Evolutionary conservation across 2,888 invertebrate genomes (phyloP).

Genomic region (Autographa pulchrina): DNA sequence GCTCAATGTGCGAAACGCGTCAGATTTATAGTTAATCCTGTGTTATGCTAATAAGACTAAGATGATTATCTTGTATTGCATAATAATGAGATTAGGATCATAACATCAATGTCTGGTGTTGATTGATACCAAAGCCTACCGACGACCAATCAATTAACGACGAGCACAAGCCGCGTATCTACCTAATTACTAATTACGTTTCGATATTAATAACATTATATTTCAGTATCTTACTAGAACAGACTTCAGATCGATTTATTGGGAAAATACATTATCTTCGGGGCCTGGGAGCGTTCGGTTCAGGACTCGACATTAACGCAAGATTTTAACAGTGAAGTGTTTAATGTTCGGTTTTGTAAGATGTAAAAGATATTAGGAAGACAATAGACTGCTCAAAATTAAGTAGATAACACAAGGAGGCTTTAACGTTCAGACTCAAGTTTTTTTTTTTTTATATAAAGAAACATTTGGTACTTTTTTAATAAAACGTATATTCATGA

Average conservation of each 20-base stretch:
- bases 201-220: conserved; percentile 37
- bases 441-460: neutral
- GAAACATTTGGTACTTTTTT: neutral
- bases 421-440: neutral
- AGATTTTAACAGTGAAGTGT: neutral
- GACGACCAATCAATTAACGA: conserved; percentile 54
- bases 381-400: neutral
- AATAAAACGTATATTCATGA: neutral
- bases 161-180: conserved; percentile 39
- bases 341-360: neutral
- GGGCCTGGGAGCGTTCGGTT: conserved; percentile 9
- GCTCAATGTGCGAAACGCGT: neutral
- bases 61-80: conserved; percentile 53
- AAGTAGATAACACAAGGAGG: neutral
- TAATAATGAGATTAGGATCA: conserved; percentile 58
- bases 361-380: neutral
- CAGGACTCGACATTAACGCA: conserved; percentile 31
- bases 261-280: conserved; percentile 21
- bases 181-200: conserved; percentile 45
- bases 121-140: conserved; percentile 56
- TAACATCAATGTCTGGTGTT: conserved; percentile 56
- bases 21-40: conserved; percentile 23
- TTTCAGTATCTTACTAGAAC: conserved; percentile 36
- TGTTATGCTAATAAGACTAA: conserved; percentile 51
- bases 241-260: conserved; percentile 48